Percentiles rank a stretch among this genome's conserved stretches.
phyloP scores from a whole-genome alignment of 2,113 vertebrate species.

The Hemiscyllium ocellatum region DNA sequence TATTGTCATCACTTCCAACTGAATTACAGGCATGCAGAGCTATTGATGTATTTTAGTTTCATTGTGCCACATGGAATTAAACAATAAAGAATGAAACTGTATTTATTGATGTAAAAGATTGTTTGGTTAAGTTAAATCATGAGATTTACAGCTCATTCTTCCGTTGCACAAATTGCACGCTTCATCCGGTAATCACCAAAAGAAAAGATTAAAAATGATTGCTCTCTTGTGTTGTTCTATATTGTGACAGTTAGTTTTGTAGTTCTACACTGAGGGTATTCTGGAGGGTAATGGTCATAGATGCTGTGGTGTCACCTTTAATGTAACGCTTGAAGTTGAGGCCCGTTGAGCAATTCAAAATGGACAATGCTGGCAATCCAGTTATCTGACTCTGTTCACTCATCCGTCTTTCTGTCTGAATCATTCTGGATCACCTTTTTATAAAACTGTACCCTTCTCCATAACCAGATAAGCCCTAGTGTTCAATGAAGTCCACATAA shows the following conservation, averaged over 20 bases:
- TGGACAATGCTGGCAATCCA: not conserved
- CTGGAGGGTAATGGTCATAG: not conserved
- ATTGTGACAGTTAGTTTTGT: not conserved
- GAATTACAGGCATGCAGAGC: not conserved
- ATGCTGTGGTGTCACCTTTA: not conserved
- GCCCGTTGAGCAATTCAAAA: not conserved
- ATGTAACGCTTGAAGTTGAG: not conserved
- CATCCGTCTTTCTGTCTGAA: not conserved
- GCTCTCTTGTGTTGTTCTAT: not conserved
- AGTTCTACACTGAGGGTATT: not conserved
- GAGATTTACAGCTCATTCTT: not conserved
- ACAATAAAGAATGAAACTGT: not conserved
- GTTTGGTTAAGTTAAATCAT: not conserved
- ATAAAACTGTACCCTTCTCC: too few relatives aligned
- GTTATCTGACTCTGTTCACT: not conserved
- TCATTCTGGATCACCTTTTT: not conserved
- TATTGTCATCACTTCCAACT: not conserved
- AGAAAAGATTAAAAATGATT: not conserved
- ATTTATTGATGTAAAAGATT: not conserved
- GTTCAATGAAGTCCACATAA: not conserved
- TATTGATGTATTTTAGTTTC: not conserved
- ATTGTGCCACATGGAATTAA: not conserved
- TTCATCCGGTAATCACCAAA: not conserved
- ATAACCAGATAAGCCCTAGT: not conserved
- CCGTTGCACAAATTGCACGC: not conserved